Base-by-base conservation (phyloP, 2,888 invertebrate genomes). In the Fragum sueziense region DNA sequence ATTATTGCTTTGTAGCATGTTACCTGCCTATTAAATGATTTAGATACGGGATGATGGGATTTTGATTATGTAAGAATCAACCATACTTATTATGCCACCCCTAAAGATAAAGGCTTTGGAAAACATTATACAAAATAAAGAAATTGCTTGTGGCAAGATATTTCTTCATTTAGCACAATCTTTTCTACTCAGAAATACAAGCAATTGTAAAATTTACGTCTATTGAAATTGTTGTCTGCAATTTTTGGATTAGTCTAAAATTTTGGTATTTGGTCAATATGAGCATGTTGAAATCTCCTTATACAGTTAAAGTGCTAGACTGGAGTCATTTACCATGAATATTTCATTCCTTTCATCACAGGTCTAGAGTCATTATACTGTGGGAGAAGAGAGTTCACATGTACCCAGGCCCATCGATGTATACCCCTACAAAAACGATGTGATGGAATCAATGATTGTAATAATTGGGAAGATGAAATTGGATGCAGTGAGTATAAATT, bases 371-470 rank as follows among this genome's bases (percentile, higher is more conserved):
- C 72, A 25, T 59, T 84, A 29, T 84, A 79, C 72, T 84, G 84
- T 74, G 84, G 84, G 9, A 61, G 70, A 4, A 74, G 87, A 29
- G 89, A 90, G 74, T 87, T 86, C 68, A 84, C 80, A 27, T 87
- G 87, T 68, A 72, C 84, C 34, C 86, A 89, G 73, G 86, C 86
- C 4, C 80, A 86, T 22, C 80, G 84, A 14, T 92, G 92, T 82
- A 89, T 92, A 51, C 85, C 86, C 9, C 71, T 80, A 20, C 76
- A 78, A 14, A 88, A 85, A 72, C 78, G 77, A 17, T 98, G 98
- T 92, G 97, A 98, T 91, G 97, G 97, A 0, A 96, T 96, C 91
- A 95, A 95, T 82, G 97, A 98, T 90, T 98, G 98, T 91, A 96
- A 96, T 0, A 95, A 95, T 88, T 91, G 92, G 78, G 92, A 92